Percentiles rank a stretch among this genome's conserved stretches.
Evolutionary conservation across 2,797 vertebrate species (phyloP).

Genomic region (Lerista edwardsae): DNA sequence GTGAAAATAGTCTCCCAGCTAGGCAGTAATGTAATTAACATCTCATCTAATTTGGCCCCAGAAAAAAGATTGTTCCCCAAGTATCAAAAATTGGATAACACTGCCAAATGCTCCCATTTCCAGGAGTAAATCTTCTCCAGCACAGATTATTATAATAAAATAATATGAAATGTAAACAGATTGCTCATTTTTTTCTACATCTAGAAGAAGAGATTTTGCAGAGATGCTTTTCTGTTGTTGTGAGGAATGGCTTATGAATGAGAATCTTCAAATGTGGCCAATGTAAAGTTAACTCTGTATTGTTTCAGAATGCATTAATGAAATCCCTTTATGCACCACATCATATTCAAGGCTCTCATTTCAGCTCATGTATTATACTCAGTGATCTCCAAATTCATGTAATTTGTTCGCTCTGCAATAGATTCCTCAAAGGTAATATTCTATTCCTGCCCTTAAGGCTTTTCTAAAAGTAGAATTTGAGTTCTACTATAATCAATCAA

Average conservation of each 20-base stretch:
- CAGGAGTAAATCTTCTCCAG: no score
- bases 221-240: neutral
- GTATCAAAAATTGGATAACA: neutral
- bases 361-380: constrained; percentile 50
- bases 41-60: no score
- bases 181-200: neutral
- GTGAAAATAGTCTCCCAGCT: no score
- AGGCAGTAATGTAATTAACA: no score
- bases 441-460: constrained; percentile 39
- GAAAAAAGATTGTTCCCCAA: no score
- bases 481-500: constrained; percentile 60
- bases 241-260: constrained; percentile 24
- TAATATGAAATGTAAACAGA: neutral
- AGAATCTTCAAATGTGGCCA: neutral
- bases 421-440: constrained; percentile 58
- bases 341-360: constrained; percentile 49
- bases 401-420: constrained; percentile 40
- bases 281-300: constrained; percentile 51
- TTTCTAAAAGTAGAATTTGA: constrained; percentile 62
- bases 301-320: constrained; percentile 1
- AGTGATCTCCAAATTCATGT: constrained; percentile 55
- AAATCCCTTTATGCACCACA: constrained; percentile 57
- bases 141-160: neutral
- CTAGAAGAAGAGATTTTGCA: constrained; percentile 11
- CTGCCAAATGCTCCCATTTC: neutral